Evolutionary conservation across 2,888 invertebrate species (phyloP), one percentile per base, ranked within the genome.

Genomic region (Neocrepidodera transversa): DNA sequence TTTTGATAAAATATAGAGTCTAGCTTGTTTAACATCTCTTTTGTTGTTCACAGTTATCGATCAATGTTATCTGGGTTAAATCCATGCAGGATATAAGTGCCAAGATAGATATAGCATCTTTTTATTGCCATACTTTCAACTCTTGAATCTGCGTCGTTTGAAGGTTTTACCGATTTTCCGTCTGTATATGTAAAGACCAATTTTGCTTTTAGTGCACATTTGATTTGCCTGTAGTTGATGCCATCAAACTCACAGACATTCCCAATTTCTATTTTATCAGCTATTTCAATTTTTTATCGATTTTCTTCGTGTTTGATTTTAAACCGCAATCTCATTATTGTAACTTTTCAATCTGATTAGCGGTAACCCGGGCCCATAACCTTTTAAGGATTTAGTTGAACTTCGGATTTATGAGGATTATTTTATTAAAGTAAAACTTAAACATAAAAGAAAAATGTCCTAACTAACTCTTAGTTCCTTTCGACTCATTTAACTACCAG

Each of bases 21-120:
- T 13, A 72, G 32, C 36, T 65, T 69, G 11, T 68, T 47, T 5
- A 67, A 2, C 1, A 71, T 62, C 56, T 70, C 63, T 42, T 66
- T 64, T 0, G 67, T 49, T 4, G 62, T 57, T 16, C 65, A n/a
- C n/a, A n/a, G n/a, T n/a, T n/a, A n/a, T n/a, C n/a, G n/a, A n/a
- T n/a, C n/a, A n/a, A n/a, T n/a, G n/a, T n/a, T n/a, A n/a, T n/a
- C n/a, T n/a, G n/a, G n/a, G n/a, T n/a, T n/a, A n/a, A n/a, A n/a
- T n/a, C 62, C 66, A 68, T 64, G 1, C 66, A 40, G 1, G 64
- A 42, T 2, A 65, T 64, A 2, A 68, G 32, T 6, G 54, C 28
- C 43, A 51, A 68, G 67, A 67, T 69, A 2, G 65, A 64, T 35
- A 35, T 10, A 10, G 65, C 66, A 52, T 66, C 58, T 11, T 60